A percentile compares a stretch with the other conserved stretches of the same genome.
Evolutionary conservation across 2,888 invertebrate species (phyloP).

Genomic region (Phyllotreta cruciferae): DNA sequence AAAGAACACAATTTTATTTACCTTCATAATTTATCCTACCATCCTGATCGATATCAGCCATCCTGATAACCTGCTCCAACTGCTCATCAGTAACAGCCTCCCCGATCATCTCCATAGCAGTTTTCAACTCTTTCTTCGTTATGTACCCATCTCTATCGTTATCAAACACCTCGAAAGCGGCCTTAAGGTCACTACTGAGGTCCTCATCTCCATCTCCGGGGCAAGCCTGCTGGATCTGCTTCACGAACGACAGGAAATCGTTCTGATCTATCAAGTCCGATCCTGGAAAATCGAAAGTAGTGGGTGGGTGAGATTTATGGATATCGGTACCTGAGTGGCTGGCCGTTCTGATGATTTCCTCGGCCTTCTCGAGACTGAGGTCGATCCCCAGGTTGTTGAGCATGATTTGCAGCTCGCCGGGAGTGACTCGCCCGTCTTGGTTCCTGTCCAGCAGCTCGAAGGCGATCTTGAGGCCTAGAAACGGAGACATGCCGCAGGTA

Average conservation of each 20-base stretch:
- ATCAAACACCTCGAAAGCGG: slow-evolving; percentile 90
- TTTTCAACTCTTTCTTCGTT: slow-evolving; percentile 77
- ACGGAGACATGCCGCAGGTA: slow-evolving; percentile 13
- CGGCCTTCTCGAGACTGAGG: slow-evolving; percentile 75
- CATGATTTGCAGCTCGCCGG: slow-evolving; percentile 80
- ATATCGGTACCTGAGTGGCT: slow-evolving; percentile 62
- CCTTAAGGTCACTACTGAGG: slow-evolving; percentile 79
- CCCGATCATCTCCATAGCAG: slow-evolving; percentile 84
- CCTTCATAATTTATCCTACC: slow-evolving; percentile 85
- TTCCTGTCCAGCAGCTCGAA: slow-evolving; percentile 80
- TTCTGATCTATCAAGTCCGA: slow-evolving; percentile 79
- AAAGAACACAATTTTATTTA: slow-evolving; percentile 57
- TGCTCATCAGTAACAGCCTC: slow-evolving; percentile 79
- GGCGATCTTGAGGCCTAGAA: slow-evolving; percentile 76
- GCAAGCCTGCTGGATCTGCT: slow-evolving; percentile 73
- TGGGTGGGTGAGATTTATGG: background rate
- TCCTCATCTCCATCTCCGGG: slow-evolving; percentile 68
- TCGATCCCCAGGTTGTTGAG: slow-evolving; percentile 78
- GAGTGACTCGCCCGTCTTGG: slow-evolving; percentile 78
- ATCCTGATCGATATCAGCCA: slow-evolving; percentile 81
- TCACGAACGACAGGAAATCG: slow-evolving; percentile 81
- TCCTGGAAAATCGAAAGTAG: slow-evolving; percentile 61
- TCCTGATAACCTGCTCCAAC: slow-evolving; percentile 74
- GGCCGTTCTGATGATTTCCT: slow-evolving; percentile 76
- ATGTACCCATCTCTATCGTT: slow-evolving; percentile 91